phyloP scores from a whole-genome alignment of 2,113 vertebrate genomes.

The Pica pica region DNA sequence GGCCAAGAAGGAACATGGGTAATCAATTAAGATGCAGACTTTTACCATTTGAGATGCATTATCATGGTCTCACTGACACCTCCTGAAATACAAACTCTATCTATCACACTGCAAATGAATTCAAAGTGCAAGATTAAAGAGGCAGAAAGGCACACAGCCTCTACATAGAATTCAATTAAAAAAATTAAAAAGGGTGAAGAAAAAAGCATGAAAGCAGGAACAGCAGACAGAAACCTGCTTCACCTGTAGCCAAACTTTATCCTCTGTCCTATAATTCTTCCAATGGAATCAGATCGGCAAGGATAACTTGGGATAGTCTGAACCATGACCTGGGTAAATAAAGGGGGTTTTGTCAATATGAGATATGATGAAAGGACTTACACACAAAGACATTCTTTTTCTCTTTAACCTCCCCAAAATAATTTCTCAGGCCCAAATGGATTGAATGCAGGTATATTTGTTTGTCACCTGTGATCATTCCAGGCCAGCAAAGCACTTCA shows the following conservation, averaged over 20 bases:
- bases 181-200: not conserved
- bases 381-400: not conserved
- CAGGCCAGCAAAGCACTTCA: not conserved
- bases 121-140: conserved; percentile 44
- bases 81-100: conserved; percentile 43
- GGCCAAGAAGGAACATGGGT: conserved; percentile 37
- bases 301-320: not conserved
- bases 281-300: not conserved
- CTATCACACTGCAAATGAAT: conserved; percentile 47
- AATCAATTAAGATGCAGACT: conserved; percentile 59
- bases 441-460: not conserved
- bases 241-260: not conserved
- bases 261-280: not conserved
- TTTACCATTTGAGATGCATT: conserved; percentile 43
- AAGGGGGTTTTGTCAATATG: not conserved
- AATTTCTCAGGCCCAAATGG: not conserved
- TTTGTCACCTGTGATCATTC: not conserved
- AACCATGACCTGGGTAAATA: not conserved
- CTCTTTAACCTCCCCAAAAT: not conserved
- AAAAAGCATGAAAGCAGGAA: not conserved
- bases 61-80: conserved; percentile 40
- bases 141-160: not conserved
- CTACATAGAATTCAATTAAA: not conserved
- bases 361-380: not conserved
- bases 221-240: not conserved